Evolutionary conservation across 2,888 invertebrate species (phyloP).

Genomic region (Cyrtodaria siliqua): DNA sequence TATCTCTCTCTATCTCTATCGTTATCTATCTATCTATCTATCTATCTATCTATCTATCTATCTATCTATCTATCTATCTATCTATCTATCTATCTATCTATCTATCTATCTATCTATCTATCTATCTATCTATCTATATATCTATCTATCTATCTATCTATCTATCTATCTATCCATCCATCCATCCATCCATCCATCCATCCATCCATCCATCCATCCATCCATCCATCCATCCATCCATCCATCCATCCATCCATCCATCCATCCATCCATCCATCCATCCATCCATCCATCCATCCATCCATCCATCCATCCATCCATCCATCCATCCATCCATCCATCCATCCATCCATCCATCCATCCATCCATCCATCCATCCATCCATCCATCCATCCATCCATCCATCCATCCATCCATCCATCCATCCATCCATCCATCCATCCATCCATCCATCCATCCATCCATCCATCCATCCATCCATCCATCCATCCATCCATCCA

Average conservation of each 20-base stretch:
- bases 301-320: slow-evolving; percentile 19
- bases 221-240: neutral
- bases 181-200: too few relatives aligned
- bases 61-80: neutral
- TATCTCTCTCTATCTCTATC: too few relatives aligned
- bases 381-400: slow-evolving; percentile 13
- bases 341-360: slow-evolving; percentile 22
- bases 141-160: too few relatives aligned
- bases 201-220: neutral
- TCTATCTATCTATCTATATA: too few relatives aligned
- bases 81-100: neutral
- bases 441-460: slow-evolving; percentile 22
- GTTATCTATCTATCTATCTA: too few relatives aligned
- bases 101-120: too few relatives aligned
- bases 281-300: slow-evolving; percentile 14
- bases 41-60: neutral
- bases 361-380: slow-evolving; percentile 22
- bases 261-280: slow-evolving; percentile 1
- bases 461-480: slow-evolving; percentile 22
- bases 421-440: slow-evolving; percentile 21
- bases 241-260: neutral
- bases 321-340: slow-evolving; percentile 22
- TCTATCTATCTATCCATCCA: too few relatives aligned
- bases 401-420: slow-evolving; percentile 14
- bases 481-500: slow-evolving; percentile 22